Evolutionary conservation across 2,888 invertebrate genomes (phyloP).

Genomic region (Alsophila aescularia): DNA sequence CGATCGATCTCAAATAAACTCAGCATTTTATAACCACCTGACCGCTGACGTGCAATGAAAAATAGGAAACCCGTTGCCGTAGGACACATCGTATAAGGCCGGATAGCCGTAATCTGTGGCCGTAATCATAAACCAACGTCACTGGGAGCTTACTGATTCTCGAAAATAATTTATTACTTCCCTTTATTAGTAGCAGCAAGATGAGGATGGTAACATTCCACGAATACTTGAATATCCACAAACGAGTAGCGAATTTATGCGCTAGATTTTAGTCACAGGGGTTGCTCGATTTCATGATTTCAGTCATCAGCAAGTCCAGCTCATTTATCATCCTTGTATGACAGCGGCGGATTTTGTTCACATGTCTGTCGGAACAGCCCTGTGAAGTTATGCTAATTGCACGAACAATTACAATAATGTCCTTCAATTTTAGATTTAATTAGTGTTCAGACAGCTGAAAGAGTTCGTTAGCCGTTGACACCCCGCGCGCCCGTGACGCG

Average conservation of each 20-base stretch:
- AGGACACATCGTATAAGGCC: neutral
- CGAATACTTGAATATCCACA: too few species aligned
- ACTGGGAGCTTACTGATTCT: neutral
- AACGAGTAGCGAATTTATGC: too few species aligned
- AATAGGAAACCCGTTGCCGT: constrained; percentile 6
- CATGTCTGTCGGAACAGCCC: neutral
- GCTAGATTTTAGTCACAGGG: too few species aligned
- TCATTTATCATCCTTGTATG: neutral
- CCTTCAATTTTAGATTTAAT: constrained; percentile 3
- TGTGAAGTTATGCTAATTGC: constrained; percentile 3
- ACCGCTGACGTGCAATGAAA: constrained; percentile 2
- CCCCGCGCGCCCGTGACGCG: too few species aligned
- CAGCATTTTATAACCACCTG: constrained; percentile 11
- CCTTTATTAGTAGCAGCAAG: neutral
- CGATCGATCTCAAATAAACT: constrained; percentile 22
- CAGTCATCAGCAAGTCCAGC: neutral
- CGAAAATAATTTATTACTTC: neutral
- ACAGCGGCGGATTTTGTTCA: neutral
- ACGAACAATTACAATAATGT: neutral
- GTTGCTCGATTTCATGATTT: neutral
- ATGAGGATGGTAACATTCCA: neutral
- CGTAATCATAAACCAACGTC: constrained; percentile 4
- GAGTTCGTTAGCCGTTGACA: neutral
- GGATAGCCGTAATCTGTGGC: neutral
- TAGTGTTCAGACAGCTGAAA: constrained; percentile 2